phyloP scores from a whole-genome alignment of 1,140 invertebrate genomes.

The Diorhabda elongata region DNA sequence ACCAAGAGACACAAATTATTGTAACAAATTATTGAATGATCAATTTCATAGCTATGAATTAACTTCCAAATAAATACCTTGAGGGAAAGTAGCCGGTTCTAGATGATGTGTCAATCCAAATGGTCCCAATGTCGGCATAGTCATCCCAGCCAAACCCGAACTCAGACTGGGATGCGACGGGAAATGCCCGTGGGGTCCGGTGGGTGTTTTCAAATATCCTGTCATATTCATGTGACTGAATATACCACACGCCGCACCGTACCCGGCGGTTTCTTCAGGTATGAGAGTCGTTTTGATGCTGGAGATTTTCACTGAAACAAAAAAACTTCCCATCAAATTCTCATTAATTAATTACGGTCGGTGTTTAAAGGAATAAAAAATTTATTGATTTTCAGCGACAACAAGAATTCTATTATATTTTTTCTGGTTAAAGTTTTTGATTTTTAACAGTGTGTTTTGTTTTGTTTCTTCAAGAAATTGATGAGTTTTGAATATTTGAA shows the following conservation, averaged over 20 bases:
- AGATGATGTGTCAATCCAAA: constrained; percentile 50
- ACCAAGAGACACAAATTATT: no score
- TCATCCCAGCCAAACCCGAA: constrained; percentile 32
- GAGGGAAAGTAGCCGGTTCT: constrained; percentile 51
- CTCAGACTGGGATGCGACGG: constrained; percentile 47
- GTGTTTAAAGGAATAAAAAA: no score
- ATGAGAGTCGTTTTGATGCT: constrained; percentile 28
- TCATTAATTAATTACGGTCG: no score
- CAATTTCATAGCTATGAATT: background rate
- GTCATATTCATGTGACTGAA: constrained; percentile 30
- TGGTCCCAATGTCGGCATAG: constrained; percentile 42
- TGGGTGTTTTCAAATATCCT: constrained; percentile 24
- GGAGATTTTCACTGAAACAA: constrained; percentile 32
- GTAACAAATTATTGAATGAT: no score
- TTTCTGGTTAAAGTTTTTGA: no score
- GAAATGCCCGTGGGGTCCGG: constrained; percentile 26
- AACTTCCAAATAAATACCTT: constrained; percentile 48
- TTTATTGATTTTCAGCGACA: no score
- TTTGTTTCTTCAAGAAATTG: no score
- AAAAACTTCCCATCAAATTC: constrained; percentile 1
- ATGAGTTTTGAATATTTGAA: no score
- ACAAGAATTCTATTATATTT: no score
- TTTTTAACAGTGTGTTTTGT: no score
- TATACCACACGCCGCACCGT: constrained; percentile 16
- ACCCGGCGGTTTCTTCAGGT: constrained; percentile 18